phyloP scores from a whole-genome alignment of 1,140 invertebrate species.

The Hyles euphorbiae region DNA sequence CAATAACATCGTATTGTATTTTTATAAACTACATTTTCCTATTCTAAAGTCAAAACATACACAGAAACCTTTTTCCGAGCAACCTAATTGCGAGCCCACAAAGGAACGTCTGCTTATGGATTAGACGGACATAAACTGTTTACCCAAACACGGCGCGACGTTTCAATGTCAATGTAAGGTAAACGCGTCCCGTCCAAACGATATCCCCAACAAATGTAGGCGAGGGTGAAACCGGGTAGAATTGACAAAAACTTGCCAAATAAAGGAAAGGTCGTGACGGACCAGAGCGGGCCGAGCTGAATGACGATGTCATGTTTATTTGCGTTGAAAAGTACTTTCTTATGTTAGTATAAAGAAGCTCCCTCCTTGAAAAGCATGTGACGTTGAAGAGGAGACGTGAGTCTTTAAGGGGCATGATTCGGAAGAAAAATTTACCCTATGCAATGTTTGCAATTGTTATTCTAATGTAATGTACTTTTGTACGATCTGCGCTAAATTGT shows the following conservation, averaged over 20 bases:
- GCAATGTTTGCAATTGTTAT: background rate
- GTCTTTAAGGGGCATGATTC: constrained; percentile 34
- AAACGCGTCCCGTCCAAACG: constrained; percentile 35
- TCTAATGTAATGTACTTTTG: no score
- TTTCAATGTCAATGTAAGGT: constrained; percentile 46
- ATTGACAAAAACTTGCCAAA: constrained; percentile 56
- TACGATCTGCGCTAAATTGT: no score
- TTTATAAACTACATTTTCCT: no score
- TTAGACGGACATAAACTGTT: constrained; percentile 23
- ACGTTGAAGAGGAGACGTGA: constrained; percentile 33
- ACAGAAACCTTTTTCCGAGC: no score
- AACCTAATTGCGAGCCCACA: background rate
- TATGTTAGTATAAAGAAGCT: constrained; percentile 27
- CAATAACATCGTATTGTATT: no score
- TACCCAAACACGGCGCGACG: constrained; percentile 34
- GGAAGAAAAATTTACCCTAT: constrained; percentile 23
- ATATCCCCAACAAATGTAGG: constrained; percentile 47
- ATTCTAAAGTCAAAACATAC: no score
- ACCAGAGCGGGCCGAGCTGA: constrained; percentile 47
- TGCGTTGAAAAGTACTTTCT: constrained; percentile 53
- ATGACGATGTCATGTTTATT: constrained; percentile 69
- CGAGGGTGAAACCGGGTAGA: constrained; percentile 43
- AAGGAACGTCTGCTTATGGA: background rate
- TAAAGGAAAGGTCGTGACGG: constrained; percentile 55
- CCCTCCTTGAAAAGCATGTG: constrained; percentile 30